Conservation (phyloP, 2,888 invertebrate genomes). For the Acronicta aceris region DNA sequence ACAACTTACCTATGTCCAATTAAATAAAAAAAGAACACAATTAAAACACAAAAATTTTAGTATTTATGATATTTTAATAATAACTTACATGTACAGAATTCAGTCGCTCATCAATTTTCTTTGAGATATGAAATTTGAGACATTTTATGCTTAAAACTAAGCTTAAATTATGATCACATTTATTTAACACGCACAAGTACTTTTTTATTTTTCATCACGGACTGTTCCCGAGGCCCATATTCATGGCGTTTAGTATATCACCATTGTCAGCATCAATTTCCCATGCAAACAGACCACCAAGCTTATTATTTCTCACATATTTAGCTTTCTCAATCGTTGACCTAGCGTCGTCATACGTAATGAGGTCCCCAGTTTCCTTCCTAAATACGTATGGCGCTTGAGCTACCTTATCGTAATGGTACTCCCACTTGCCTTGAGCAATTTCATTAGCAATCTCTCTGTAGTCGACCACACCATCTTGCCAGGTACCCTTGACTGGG, state of each 20-base stretch:
- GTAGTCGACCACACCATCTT: constrained; percentile 85
- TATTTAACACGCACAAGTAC: constrained; percentile 38
- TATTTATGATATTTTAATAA: constrained; percentile 51
- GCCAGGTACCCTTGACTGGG: constrained; percentile 85
- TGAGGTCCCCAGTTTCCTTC: constrained; percentile 79
- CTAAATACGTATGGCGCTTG: constrained; percentile 86
- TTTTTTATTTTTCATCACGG: constrained; percentile 54
- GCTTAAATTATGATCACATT: constrained; percentile 61
- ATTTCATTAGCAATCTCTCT: constrained; percentile 83
- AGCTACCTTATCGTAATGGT: constrained; percentile 82
- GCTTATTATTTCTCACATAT: constrained; percentile 83
- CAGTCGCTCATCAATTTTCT: constrained; percentile 63
- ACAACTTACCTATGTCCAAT: not conserved
- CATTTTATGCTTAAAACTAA: constrained; percentile 57
- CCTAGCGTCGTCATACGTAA: constrained; percentile 84
- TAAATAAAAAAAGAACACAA: not conserved
- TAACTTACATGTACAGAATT: constrained; percentile 58
- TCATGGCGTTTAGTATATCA: constrained; percentile 85
- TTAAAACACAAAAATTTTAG: constrained; percentile 24
- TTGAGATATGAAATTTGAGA: constrained; percentile 62
- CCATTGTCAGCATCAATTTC: constrained; percentile 86
- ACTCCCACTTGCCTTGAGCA: constrained; percentile 82
- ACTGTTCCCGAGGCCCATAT: constrained; percentile 83
- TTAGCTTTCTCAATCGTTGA: constrained; percentile 85
- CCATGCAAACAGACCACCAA: constrained; percentile 85